A percentile compares a stretch with the other conserved stretches of the same genome.
phyloP scores from a whole-genome alignment of 1,140 invertebrate species.

The Ips typographus region DNA sequence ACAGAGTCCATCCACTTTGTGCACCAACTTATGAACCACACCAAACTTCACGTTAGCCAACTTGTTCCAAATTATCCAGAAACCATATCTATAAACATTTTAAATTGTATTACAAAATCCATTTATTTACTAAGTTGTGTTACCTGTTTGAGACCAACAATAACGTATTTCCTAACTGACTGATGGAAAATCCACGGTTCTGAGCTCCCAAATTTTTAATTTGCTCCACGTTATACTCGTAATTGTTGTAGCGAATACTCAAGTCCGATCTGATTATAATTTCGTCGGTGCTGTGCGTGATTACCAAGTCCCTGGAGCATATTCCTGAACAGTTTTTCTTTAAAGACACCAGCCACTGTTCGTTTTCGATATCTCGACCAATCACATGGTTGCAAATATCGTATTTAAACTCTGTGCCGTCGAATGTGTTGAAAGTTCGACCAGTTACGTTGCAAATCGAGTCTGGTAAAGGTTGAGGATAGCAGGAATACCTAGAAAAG shows the following conservation, averaged over 20 bases:
- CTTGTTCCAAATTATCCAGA: conserved; percentile 69
- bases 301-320: conserved; percentile 61
- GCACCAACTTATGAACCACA: conserved; percentile 61
- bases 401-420: conserved; percentile 73
- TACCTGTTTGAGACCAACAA: conserved; percentile 62
- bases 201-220: conserved; percentile 66
- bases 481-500: conserved; percentile 60
- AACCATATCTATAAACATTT: conserved; percentile 59
- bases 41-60: conserved; percentile 71
- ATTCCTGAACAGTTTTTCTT: conserved; percentile 62
- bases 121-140: background rate
- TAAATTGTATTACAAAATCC: background rate
- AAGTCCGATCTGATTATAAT: conserved; percentile 66
- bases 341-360: conserved; percentile 65
- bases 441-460: conserved; percentile 72
- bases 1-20: conserved; percentile 74
- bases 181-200: conserved; percentile 65
- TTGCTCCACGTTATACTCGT: conserved; percentile 65
- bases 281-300: conserved; percentile 59
- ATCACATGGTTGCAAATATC: conserved; percentile 79
- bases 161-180: conserved; percentile 66
- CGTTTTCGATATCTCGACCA: conserved; percentile 63
- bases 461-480: conserved; percentile 60
- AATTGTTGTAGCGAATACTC: conserved; percentile 66
- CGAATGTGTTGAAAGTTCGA: conserved; percentile 75